Conservation (phyloP, 2,797 vertebrate genomes). For the Oceanodroma leucorhoa region DNA sequence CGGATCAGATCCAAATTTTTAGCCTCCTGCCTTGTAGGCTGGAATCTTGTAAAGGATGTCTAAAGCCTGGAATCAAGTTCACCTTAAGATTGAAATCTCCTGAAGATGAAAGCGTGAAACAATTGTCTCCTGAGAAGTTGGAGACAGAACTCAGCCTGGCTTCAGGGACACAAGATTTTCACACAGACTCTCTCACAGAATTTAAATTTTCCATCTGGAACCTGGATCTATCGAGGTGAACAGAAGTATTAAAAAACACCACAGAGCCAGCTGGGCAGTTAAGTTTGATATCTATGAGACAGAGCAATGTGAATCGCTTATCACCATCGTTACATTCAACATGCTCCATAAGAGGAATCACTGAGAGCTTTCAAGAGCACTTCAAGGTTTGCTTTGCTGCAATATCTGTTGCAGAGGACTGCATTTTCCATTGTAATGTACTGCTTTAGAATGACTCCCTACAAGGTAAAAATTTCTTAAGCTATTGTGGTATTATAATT, state of each 20-base stretch:
- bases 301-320: background rate
- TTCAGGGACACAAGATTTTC: background rate
- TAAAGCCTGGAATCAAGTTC: background rate
- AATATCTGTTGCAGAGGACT: background rate
- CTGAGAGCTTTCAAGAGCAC: slow-evolving; percentile 33
- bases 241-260: background rate
- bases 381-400: slow-evolving; percentile 56
- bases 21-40: background rate
- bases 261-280: background rate
- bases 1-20: background rate
- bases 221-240: background rate
- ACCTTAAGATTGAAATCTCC: background rate
- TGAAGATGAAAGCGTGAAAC: background rate
- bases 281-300: background rate
- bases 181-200: background rate
- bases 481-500: background rate
- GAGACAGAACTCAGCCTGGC: background rate
- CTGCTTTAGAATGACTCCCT: background rate
- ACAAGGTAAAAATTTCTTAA: background rate
- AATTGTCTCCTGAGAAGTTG: background rate
- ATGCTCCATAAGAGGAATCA: background rate
- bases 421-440: background rate
- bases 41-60: background rate
- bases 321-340: background rate
- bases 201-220: background rate